A percentile compares a stretch with the other conserved stretches of the same genome.
Evolutionary conservation across 2,113 vertebrate species (phyloP).

Genomic region (Aspidoscelis tigris): DNA sequence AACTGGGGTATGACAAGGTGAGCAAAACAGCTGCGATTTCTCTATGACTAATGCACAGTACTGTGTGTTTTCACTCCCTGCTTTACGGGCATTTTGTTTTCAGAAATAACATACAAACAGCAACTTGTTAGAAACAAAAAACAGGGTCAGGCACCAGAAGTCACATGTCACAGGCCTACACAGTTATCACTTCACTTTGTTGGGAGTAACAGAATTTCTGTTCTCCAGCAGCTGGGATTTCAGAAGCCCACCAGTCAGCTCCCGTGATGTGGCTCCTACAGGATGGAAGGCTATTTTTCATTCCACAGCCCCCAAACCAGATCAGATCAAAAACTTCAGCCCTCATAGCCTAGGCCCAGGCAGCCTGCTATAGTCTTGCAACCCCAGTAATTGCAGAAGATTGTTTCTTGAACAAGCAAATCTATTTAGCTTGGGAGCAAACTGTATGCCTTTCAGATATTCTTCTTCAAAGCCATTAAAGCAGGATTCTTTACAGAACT

Average conservation of each 20-base stretch:
- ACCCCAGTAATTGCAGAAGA: neutral
- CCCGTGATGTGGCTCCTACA: neutral
- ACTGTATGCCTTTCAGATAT: neutral
- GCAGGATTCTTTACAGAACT: neutral
- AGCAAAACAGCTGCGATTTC: too few relatives aligned
- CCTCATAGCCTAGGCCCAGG: neutral
- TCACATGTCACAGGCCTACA: too few relatives aligned
- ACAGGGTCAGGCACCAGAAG: too few relatives aligned
- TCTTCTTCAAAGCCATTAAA: neutral
- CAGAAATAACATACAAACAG: neutral
- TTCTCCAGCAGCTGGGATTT: neutral
- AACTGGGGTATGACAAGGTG: too few relatives aligned
- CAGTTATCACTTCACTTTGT: neutral
- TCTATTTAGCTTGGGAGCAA: neutral
- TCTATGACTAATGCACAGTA: too few relatives aligned
- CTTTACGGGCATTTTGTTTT: neutral
- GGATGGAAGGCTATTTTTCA: neutral
- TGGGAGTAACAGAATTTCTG: neutral
- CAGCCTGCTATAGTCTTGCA: neutral
- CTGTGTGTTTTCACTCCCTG: neutral
- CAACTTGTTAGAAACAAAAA: neutral
- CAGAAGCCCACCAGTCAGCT: neutral
- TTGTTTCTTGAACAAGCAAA: rapidly evolving
- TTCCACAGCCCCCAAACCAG: neutral
- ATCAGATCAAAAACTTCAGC: neutral